Evolutionary conservation across 2,797 vertebrate species (phyloP).

Genomic region (Enteromius treurensis): DNA sequence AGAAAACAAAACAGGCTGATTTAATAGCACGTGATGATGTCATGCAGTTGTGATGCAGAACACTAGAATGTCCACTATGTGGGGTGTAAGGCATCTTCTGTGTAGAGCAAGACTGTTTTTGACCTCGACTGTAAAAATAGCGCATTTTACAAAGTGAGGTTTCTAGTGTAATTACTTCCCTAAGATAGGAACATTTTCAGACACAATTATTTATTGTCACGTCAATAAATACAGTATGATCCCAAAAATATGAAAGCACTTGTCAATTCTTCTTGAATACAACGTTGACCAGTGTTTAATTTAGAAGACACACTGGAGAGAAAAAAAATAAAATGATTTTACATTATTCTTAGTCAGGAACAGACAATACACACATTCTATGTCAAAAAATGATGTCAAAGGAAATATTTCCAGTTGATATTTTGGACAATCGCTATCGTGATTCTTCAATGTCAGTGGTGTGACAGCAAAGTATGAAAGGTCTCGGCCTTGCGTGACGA

Average conservation of each 20-base stretch:
- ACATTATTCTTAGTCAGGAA: not conserved
- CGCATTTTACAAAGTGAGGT: slow-evolving; percentile 1
- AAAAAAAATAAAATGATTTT: not conserved
- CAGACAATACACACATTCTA: not conserved
- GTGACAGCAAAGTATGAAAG: not conserved
- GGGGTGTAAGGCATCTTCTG: slow-evolving; percentile 5
- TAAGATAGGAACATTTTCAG: slow-evolving; percentile 1
- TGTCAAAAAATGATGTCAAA: not conserved
- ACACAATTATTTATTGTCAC: not conserved
- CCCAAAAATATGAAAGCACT: slow-evolving; percentile 17
- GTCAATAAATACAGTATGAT: slow-evolving; percentile 39
- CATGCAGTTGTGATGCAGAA: slow-evolving; percentile 15
- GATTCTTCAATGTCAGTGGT: slow-evolving; percentile 5
- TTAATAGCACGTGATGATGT: not conserved
- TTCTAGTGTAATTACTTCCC: slow-evolving; percentile 13
- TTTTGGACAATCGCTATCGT: not conserved
- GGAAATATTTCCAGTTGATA: not conserved
- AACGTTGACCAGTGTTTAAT: not conserved
- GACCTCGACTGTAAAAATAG: slow-evolving; percentile 22
- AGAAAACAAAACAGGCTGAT: not conserved
- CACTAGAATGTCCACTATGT: not conserved
- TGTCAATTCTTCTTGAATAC: slow-evolving; percentile 8
- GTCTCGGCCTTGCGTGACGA: not conserved
- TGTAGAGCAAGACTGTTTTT: slow-evolving; percentile 33
- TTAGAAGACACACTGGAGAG: not conserved